phyloP scores from a whole-genome alignment of 1,140 invertebrate genomes.

The Bombus soroeensis region DNA sequence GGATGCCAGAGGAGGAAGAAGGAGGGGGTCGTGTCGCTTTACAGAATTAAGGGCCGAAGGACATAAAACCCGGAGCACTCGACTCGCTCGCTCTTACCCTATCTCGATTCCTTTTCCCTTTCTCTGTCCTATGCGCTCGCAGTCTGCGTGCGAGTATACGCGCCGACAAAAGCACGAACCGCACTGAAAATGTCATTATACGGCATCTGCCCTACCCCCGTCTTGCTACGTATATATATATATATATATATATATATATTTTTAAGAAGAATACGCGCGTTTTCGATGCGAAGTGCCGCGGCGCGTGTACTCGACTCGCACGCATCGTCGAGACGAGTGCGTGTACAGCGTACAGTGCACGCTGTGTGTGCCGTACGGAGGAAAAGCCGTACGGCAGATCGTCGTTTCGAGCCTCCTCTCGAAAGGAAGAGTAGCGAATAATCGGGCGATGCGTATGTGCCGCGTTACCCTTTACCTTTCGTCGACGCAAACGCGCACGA shows the following conservation, averaged over 20 bases:
- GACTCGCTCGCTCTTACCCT: slow-evolving; percentile 11
- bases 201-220: slow-evolving; percentile 25
- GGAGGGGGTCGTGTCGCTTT: slow-evolving; percentile 51
- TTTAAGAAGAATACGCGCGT: slow-evolving; percentile 29
- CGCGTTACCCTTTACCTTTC: not conserved
- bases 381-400: slow-evolving; percentile 9
- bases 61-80: slow-evolving; percentile 59
- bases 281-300: slow-evolving; percentile 2
- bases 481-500: not conserved
- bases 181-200: slow-evolving; percentile 60
- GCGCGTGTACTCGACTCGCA: slow-evolving; percentile 6
- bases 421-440: slow-evolving; percentile 35
- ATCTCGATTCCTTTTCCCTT: slow-evolving; percentile 29
- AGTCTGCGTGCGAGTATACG: not conserved
- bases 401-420: slow-evolving; percentile 30
- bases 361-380: not conserved
- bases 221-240: not conserved
- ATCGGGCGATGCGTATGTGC: slow-evolving; percentile 13
- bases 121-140: not conserved
- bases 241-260: not conserved
- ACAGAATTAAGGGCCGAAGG: slow-evolving; percentile 68
- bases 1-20: slow-evolving; percentile 29
- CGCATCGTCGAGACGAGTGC: slow-evolving; percentile 10
- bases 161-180: slow-evolving; percentile 50
- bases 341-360: not conserved